These are phyloP conservation scores for Aproaerema taeniolella DNA, from an alignment of 2,888 invertebrate genomes.

Conservation along the genomic window DNA sequence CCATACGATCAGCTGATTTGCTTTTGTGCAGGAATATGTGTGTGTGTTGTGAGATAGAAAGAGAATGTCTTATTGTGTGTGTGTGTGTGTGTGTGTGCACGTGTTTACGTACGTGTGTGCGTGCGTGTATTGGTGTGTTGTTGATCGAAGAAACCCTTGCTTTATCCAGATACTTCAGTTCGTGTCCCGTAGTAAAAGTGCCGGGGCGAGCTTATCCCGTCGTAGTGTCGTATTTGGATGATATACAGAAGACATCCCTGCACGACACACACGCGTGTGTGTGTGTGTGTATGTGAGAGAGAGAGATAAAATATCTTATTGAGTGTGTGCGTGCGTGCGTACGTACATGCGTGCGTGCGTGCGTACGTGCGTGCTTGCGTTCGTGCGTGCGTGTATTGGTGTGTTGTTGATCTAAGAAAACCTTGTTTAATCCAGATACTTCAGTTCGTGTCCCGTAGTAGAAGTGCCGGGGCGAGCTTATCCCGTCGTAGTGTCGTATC, in stretches of 20 bases:
- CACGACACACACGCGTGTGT: no score
- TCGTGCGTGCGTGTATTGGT: not conserved
- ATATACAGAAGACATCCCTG: constrained; percentile 50
- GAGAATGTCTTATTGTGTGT: no score
- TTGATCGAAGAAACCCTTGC: not conserved
- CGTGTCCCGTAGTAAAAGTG: constrained; percentile 65
- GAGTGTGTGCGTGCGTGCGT: no score
- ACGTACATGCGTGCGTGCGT: not conserved
- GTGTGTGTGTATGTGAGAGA: no score
- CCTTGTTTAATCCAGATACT: constrained; percentile 43
- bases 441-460: constrained; percentile 57
- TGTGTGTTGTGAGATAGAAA: no score
- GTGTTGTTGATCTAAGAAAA: not conserved
- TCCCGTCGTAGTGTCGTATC: constrained; percentile 77
- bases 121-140: not conserved
- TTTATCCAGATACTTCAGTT: constrained; percentile 51
- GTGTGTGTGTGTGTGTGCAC: not conserved
- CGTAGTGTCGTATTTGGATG: constrained; percentile 74
- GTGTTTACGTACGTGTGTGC: no score
- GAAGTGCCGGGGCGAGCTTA: constrained; percentile 77
- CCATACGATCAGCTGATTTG: no score
- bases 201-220: constrained; percentile 81
- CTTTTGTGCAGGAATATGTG: no score
- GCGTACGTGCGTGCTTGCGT: no score
- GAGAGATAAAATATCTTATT: no score